A percentile compares a stretch with the other conserved stretches of the same genome.
Evolutionary conservation across 2,797 vertebrate genomes (phyloP).

Genomic region (Delichon dasypus): DNA sequence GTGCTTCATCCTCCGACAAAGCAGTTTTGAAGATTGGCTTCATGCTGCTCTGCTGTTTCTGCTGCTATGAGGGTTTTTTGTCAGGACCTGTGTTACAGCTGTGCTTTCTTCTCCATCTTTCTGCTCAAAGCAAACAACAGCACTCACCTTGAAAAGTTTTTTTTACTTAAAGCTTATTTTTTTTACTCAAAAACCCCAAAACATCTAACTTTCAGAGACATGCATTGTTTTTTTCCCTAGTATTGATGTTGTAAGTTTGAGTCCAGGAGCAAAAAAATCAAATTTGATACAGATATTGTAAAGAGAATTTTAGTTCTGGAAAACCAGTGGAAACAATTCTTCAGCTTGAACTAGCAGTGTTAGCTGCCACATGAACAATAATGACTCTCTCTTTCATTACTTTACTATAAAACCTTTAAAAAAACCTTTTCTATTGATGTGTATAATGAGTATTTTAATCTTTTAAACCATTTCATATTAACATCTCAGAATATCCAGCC

Average conservation of each 20-base stretch:
- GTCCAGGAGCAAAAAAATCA: background rate
- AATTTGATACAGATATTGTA: background rate
- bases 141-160: background rate
- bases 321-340: background rate
- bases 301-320: background rate
- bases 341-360: background rate
- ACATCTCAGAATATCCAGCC: background rate
- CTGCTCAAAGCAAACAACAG: background rate
- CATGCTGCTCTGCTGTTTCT: background rate
- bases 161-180: too few species aligned
- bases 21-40: background rate
- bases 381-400: background rate
- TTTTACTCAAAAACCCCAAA: background rate
- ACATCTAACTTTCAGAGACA: background rate
- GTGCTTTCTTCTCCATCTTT: background rate
- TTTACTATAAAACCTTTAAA: background rate
- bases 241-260: background rate
- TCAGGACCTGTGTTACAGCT: background rate
- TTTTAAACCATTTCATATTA: background rate
- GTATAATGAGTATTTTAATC: background rate
- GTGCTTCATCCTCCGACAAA: accelerated
- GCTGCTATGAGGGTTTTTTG: background rate
- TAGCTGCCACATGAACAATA: background rate
- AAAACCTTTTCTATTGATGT: background rate
- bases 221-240: background rate